Evolutionary conservation across 2,888 invertebrate species (phyloP).

Genomic region (Phlogophora meticulosa): DNA sequence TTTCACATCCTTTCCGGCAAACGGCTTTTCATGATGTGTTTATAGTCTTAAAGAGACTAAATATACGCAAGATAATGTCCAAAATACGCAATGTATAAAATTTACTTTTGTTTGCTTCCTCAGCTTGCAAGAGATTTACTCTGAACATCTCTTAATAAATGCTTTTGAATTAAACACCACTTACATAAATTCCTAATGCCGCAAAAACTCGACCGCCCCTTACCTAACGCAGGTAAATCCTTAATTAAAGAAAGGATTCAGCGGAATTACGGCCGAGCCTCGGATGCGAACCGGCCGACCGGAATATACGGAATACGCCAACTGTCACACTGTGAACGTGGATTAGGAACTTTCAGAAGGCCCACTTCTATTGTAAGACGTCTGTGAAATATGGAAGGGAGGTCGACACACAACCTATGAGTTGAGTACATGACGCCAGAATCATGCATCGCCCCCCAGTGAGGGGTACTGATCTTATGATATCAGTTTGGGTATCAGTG

Average conservation of each 20-base stretch:
- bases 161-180: slow-evolving; percentile 37
- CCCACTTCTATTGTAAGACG: neutral
- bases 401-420: too few species aligned
- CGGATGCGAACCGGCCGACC: slow-evolving; percentile 39
- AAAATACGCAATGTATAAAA: slow-evolving; percentile 25
- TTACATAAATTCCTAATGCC: slow-evolving; percentile 45
- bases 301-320: slow-evolving; percentile 49
- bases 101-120: slow-evolving; percentile 23
- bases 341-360: slow-evolving; percentile 23
- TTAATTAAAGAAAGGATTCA: slow-evolving; percentile 65
- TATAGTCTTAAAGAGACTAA: neutral
- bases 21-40: neutral
- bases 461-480: too few species aligned
- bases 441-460: too few species aligned
- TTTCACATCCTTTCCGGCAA: neutral
- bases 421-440: too few species aligned
- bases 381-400: too few species aligned
- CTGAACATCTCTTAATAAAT: slow-evolving; percentile 25
- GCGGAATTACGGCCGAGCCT: slow-evolving; percentile 45
- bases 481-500: too few species aligned
- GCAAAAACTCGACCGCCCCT: slow-evolving; percentile 53
- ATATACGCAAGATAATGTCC: neutral
- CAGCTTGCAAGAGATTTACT: slow-evolving; percentile 37
- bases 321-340: slow-evolving; percentile 44
- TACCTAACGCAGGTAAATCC: slow-evolving; percentile 61